Percentiles rank a stretch among this genome's conserved stretches.
phyloP scores from a whole-genome alignment of 2,113 vertebrate species.

The Irena cyanogastra region DNA sequence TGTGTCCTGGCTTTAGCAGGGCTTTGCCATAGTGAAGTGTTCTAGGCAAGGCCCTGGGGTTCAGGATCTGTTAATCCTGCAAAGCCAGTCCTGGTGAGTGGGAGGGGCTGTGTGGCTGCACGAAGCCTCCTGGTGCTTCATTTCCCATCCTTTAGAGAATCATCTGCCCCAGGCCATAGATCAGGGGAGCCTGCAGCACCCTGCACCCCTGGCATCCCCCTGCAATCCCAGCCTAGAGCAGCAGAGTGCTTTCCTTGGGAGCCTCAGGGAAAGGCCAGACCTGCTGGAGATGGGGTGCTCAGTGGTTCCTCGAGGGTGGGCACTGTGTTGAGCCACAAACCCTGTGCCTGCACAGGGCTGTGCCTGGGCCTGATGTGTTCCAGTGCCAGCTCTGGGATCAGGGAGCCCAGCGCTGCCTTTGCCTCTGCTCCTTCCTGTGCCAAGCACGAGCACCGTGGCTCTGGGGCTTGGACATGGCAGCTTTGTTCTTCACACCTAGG shows the following conservation, averaged over 20 bases:
- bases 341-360: no score
- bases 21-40: not conserved
- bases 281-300: not conserved
- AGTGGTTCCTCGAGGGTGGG: accelerated
- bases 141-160: no score
- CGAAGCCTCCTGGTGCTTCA: not conserved
- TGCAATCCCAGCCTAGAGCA: not conserved
- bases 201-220: accelerated
- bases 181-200: no score
- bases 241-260: not conserved
- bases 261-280: not conserved
- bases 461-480: not conserved
- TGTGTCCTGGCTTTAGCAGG: not conserved
- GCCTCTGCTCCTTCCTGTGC: not conserved
- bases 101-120: no score
- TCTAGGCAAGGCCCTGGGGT: not conserved
- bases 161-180: not conserved
- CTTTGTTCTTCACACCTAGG: not conserved
- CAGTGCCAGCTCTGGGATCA: not conserved
- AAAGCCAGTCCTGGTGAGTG: not conserved
- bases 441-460: accelerated
- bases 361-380: not conserved
- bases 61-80: not conserved
- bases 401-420: not conserved
- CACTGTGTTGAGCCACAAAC: accelerated